Conservation (phyloP, 2,797 vertebrate genomes). For the Mareca penelope region DNA sequence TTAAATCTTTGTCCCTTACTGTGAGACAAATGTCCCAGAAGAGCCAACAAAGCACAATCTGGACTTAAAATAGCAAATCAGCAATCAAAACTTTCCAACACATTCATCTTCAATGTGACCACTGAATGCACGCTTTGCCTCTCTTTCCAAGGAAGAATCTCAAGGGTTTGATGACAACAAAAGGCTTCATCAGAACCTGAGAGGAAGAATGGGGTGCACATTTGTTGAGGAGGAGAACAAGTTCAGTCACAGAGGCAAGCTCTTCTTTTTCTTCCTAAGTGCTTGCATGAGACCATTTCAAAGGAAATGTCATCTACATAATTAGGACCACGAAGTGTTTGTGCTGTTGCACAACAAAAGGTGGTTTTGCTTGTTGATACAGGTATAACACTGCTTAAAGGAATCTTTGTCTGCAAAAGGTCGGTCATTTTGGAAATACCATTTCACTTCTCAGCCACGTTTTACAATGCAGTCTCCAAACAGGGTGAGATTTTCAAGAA, state of each 20-base stretch:
- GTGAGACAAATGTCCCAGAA: conserved; percentile 65
- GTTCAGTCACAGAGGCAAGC: neutral
- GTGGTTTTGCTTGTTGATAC: neutral
- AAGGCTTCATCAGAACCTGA: neutral
- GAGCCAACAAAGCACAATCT: conserved; percentile 74
- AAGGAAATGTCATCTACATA: neutral
- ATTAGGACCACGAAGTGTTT: neutral
- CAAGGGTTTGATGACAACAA: neutral
- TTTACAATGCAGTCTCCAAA: neutral
- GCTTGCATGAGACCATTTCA: neutral
- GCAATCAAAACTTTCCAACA: conserved; percentile 70
- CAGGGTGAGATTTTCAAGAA: neutral
- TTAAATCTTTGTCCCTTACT: conserved; percentile 62
- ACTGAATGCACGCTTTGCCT: conserved; percentile 14
- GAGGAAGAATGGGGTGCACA: neutral
- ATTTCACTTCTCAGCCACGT: neutral
- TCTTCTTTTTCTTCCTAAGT: neutral
- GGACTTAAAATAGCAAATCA: conserved; percentile 77
- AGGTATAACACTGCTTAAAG: neutral
- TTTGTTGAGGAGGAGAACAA: neutral
- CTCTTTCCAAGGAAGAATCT: neutral
- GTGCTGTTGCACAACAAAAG: neutral
- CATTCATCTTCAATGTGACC: conserved; percentile 65
- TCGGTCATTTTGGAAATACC: neutral
- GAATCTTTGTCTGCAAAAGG: neutral